phyloP scores from a whole-genome alignment of 2,888 invertebrate species.

The Lamellibrachia satsuma region DNA sequence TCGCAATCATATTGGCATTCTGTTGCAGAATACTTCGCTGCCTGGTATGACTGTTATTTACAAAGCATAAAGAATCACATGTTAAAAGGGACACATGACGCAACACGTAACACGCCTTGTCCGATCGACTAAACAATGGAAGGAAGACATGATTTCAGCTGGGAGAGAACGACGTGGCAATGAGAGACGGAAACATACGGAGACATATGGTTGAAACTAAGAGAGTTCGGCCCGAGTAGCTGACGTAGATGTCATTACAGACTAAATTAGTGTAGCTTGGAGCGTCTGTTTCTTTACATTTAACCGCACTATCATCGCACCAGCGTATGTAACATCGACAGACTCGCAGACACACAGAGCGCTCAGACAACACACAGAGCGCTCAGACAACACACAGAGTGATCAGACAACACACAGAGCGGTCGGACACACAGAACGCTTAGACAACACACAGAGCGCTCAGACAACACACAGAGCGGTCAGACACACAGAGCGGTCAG shows the following conservation, averaged over 20 bases:
- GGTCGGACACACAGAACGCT: too few relatives aligned
- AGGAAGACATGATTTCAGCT: background rate
- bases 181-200: background rate
- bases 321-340: background rate
- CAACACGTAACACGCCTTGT: background rate
- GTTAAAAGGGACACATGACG: background rate
- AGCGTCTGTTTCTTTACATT: background rate
- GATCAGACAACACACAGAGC: too few relatives aligned
- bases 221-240: background rate
- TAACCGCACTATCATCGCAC: background rate
- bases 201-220: background rate
- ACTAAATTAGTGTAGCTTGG: background rate
- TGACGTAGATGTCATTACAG: background rate
- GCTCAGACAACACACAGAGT: too few relatives aligned
- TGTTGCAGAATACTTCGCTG: too few relatives aligned
- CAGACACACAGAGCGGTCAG: too few relatives aligned
- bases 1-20: too few relatives aligned
- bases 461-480: too few relatives aligned
- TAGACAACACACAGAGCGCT: too few relatives aligned
- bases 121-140: background rate
- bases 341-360: background rate
- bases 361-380: too few relatives aligned
- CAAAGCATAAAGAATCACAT: too few relatives aligned
- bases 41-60: too few relatives aligned
- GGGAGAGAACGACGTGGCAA: background rate